Base-by-base conservation (phyloP, 2,888 invertebrate species). In the Thymelicus sylvestris region DNA sequence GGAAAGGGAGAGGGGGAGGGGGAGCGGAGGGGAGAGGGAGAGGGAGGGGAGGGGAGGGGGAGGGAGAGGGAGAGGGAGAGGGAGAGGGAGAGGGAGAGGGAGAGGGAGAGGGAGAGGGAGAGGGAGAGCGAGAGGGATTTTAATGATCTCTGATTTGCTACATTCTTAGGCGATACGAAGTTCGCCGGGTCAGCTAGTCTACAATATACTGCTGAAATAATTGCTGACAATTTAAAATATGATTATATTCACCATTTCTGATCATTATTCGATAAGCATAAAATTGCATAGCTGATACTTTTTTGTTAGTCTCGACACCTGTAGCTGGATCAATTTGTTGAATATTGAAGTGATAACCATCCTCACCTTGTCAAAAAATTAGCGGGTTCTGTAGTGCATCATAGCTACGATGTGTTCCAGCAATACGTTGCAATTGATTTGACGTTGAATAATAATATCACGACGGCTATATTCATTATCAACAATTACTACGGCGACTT, bases 331-430 rank as follows among this genome's bases (percentile, higher is more conserved):
- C 71, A 71, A 73, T 73, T 72, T 77, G 15, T 72, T 73, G 5
- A 75, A 73, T 65, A 64, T 73, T 68, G 74, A 74, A 74, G n/a
- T n/a, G n/a, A n/a, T n/a, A n/a, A n/a, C 76, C 52, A 8, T 77
- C 74, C 76, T 74, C 75, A 61, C 73, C 75, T 24, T 24, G 24
- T 3, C 24, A 80, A 75, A 79, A 79, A 65, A 81, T 75, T n/a
- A 79, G 70, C 2, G 77, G 78, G 74, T 81, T 79, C 74, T 80
- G 79, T 66, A 74, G 48, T 52, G 76, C 74, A 71, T 76, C 73
- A 68, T 76, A 74, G 66, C 67, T 67, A 75, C 78, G 74, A 38
- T 74, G 74, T 72, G 74, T 76, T 74, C 74, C 76, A 66, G 73
- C 31, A 31, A 5, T 31, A 31, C 31, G 31, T 31, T 31, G 31